Conservation (phyloP, 2,888 invertebrate species). For the Idaea biselata region DNA sequence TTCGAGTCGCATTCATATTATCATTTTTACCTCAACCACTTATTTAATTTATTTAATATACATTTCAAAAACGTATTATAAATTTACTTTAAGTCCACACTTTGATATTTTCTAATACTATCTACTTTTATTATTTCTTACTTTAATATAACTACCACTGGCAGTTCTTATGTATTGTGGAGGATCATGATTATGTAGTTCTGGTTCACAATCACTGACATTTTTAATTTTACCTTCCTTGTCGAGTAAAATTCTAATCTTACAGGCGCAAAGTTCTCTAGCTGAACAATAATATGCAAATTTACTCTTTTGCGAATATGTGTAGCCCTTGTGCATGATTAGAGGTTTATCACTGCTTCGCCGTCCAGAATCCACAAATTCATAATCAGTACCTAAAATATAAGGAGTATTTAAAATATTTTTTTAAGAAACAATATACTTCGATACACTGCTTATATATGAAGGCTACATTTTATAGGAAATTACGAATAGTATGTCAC, state of each 20-base stretch:
- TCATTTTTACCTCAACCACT: too few species aligned
- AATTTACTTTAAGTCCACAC: not conserved
- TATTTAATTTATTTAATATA: too few species aligned
- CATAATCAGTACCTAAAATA: not conserved
- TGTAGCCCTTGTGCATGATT: conserved; percentile 15
- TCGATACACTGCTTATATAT: too few species aligned
- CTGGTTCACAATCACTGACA: conserved; percentile 5
- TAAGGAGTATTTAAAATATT: not conserved
- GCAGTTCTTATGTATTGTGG: not conserved
- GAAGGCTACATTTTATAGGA: too few species aligned
- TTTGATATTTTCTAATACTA: not conserved
- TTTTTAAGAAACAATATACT: not conserved
- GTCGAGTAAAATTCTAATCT: not conserved
- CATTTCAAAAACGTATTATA: too few species aligned
- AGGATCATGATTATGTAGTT: not conserved
- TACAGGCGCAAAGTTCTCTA: not conserved
- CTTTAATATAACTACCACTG: not conserved
- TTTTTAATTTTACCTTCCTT: not conserved
- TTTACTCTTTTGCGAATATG: conserved; percentile 10
- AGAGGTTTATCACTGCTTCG: conserved; percentile 5
- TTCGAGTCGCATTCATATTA: too few species aligned
- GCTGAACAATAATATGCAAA: conserved; percentile 15
- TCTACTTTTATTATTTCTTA: not conserved
- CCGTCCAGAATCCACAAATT: not conserved
- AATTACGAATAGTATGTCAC: too few species aligned